Conservation (phyloP, 2,797 vertebrate species). For the Phoxinus dragarum region DNA sequence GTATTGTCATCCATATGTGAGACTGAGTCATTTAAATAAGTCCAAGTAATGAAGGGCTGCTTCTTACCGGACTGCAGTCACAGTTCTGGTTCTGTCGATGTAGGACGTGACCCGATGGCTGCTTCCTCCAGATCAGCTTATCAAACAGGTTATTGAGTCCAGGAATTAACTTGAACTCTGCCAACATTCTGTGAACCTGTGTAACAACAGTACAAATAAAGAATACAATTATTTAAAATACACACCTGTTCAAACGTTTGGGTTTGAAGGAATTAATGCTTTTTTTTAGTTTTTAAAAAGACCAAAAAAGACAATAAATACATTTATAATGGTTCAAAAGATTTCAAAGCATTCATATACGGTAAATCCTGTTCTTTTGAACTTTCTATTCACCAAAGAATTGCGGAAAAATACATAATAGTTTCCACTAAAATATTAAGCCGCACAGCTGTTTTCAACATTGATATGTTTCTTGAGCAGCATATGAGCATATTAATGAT, state of each 20-base stretch:
- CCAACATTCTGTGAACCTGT: conserved; percentile 98
- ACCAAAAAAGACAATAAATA: too few species aligned
- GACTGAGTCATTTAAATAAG: background rate
- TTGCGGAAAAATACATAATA: background rate
- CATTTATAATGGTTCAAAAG: too few species aligned
- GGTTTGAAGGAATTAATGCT: background rate
- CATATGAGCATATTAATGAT: background rate
- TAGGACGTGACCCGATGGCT: conserved; percentile 87
- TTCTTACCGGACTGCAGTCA: conserved; percentile 95
- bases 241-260: background rate
- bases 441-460: too few species aligned
- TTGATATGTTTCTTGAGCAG: background rate
- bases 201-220: background rate
- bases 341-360: background rate
- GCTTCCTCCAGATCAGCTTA: conserved; percentile 98
- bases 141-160: conserved; percentile 99
- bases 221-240: background rate
- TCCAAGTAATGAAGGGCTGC: background rate
- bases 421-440: background rate
- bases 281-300: background rate
- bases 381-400: too few species aligned
- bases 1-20: background rate
- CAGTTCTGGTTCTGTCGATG: conserved; percentile 98
- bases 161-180: conserved; percentile 95
- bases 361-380: too few species aligned